Evolutionary conservation across 2,113 vertebrate genomes (phyloP).

Genomic region (Megatriorchis doriae): DNA sequence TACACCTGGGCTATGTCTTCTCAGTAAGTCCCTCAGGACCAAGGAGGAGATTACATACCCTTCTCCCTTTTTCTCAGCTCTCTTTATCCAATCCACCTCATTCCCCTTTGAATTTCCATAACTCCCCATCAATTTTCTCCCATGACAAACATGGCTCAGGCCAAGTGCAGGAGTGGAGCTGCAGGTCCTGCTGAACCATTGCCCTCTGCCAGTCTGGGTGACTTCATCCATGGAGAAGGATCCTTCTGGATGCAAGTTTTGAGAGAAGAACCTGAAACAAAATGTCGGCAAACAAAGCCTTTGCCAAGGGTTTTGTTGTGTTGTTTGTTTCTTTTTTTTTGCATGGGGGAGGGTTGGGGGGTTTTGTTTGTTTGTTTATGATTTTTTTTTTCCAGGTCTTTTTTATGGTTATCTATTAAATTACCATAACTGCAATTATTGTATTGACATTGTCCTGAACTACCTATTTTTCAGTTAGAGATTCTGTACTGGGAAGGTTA

Average conservation of each 20-base stretch:
- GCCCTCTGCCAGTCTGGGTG: not conserved
- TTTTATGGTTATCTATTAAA: not conserved
- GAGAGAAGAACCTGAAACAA: not conserved
- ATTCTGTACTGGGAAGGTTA: not conserved
- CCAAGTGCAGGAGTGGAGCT: not conserved
- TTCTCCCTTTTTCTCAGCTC: not conserved
- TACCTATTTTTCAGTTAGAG: not conserved
- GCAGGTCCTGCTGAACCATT: not conserved
- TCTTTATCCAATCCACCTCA: not conserved
- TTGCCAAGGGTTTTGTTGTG: not conserved
- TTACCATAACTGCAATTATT: not conserved
- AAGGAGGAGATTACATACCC: not conserved
- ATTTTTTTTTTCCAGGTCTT: not conserved
- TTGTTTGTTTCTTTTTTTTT: not conserved
- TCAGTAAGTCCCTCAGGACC: not conserved
- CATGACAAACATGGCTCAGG: not conserved
- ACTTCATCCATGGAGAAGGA: not conserved
- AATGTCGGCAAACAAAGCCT: not conserved
- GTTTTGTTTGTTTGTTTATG: not conserved
- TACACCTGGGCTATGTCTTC: not conserved
- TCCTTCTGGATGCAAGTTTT: not conserved
- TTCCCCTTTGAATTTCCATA: not conserved
- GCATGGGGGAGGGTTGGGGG: rapidly evolving
- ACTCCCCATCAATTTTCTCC: not conserved
- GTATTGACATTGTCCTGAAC: not conserved